phyloP scores from a whole-genome alignment of 2,113 vertebrate genomes.

The Corythaeola cristata region DNA sequence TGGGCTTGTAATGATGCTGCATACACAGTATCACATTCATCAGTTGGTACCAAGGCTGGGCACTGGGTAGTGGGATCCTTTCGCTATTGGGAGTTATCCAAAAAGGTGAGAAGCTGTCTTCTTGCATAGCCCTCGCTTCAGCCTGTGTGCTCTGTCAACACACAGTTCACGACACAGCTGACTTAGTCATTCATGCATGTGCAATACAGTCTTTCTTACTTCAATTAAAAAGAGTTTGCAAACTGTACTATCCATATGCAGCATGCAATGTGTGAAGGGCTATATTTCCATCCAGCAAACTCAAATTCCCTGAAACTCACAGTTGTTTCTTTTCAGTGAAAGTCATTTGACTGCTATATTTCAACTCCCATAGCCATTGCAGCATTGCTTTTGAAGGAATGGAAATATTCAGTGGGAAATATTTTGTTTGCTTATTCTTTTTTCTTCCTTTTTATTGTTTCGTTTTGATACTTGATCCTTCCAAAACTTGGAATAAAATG shows the following conservation, averaged over 20 bases:
- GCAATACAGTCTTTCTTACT: not conserved
- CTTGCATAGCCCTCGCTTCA: constrained; percentile 56
- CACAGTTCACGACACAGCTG: constrained; percentile 28
- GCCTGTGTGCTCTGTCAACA: constrained; percentile 11
- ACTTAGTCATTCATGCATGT: constrained; percentile 57
- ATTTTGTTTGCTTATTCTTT: constrained; percentile 37
- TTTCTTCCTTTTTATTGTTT: constrained; percentile 30
- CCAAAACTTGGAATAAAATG: constrained; percentile 44
- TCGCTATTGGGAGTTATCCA: constrained; percentile 23
- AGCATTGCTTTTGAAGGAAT: constrained; percentile 61
- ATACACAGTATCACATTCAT: not conserved
- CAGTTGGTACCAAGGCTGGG: constrained; percentile 55
- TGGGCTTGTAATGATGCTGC: constrained; percentile 53
- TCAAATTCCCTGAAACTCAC: not conserved
- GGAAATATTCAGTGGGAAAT: constrained; percentile 48
- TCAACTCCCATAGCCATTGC: constrained; percentile 32
- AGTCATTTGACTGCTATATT: constrained; percentile 53
- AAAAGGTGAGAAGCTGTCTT: constrained; percentile 56
- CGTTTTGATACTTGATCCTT: constrained; percentile 51
- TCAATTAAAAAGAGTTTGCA: constrained; percentile 26
- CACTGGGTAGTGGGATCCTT: constrained; percentile 43
- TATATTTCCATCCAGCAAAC: constrained; percentile 48
- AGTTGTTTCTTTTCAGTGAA: constrained; percentile 22
- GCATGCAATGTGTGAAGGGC: constrained; percentile 59
- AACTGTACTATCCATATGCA: constrained; percentile 44